phyloP scores from a whole-genome alignment of 2,888 invertebrate species.

The Tiliacea aurago region DNA sequence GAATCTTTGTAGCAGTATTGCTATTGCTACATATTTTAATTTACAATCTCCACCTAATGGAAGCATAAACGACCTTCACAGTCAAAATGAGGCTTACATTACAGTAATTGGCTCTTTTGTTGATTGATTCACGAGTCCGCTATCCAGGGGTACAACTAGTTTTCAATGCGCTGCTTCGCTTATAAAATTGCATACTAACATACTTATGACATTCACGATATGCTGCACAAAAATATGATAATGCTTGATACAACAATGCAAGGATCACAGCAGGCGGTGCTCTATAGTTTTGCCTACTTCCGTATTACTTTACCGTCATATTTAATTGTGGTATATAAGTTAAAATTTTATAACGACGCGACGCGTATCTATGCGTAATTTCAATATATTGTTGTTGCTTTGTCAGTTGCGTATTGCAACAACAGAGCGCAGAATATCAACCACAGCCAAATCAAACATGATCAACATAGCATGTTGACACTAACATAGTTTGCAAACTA shows the following conservation, averaged over 20 bases:
- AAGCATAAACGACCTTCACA: not conserved
- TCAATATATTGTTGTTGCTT: not conserved
- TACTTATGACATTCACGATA: not conserved
- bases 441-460: not conserved
- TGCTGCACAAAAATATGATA: too few species aligned
- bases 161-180: not conserved
- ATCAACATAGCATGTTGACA: not conserved
- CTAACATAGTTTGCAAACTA: not conserved
- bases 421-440: not conserved
- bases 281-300: not conserved
- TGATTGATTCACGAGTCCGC: not conserved
- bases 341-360: not conserved
- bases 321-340: too few species aligned
- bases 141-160: not conserved
- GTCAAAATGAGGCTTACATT: not conserved
- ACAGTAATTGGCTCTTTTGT: not conserved
- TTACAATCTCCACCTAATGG: constrained; percentile 49
- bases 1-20: not conserved
- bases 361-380: not conserved
- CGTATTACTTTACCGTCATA: too few species aligned
- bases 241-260: not conserved
- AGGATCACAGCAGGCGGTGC: not conserved
- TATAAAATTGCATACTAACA: constrained; percentile 4
- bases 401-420: too few species aligned
- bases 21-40: not conserved